Conservation (phyloP, 2,888 invertebrate genomes). For the Drosophila mercatorum region DNA sequence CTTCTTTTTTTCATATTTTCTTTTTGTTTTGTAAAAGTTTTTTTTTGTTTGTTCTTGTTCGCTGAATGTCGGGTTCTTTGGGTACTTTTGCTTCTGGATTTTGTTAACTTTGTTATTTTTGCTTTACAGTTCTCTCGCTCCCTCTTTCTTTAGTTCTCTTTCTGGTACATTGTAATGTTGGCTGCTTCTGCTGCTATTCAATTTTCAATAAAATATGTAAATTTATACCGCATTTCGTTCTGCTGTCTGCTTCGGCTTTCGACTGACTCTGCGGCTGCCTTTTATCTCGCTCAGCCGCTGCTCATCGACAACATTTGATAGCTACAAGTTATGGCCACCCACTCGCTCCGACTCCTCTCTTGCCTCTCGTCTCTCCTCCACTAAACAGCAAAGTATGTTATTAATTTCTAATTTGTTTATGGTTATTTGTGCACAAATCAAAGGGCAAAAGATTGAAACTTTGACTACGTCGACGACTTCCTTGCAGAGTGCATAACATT, state of each 20-base stretch:
- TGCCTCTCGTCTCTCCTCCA: too few relatives aligned
- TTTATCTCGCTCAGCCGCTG: conserved; percentile 55
- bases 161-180: conserved; percentile 14
- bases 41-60: conserved; percentile 48
- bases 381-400: conserved; percentile 74
- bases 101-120: conserved; percentile 77
- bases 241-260: conserved; percentile 32
- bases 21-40: conserved; percentile 52
- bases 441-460: conserved; percentile 77
- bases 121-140: conserved; percentile 34
- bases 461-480: conserved; percentile 34
- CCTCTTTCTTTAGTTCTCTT: neutral
- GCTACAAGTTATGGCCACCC: conserved; percentile 70
- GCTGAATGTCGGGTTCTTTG: conserved; percentile 43
- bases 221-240: conserved; percentile 78
- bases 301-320: conserved; percentile 76
- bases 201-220: conserved; percentile 80
- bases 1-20: conserved; percentile 40
- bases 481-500: neutral
- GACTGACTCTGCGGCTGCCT: conserved; percentile 25
- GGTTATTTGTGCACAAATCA: conserved; percentile 80
- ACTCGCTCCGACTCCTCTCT: neutral
- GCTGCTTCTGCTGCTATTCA: conserved; percentile 62
- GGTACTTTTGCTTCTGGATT: conserved; percentile 72
- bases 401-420: conserved; percentile 77